Base-by-base conservation (phyloP, 1,140 invertebrate genomes). In the Bombus confusus region DNA sequence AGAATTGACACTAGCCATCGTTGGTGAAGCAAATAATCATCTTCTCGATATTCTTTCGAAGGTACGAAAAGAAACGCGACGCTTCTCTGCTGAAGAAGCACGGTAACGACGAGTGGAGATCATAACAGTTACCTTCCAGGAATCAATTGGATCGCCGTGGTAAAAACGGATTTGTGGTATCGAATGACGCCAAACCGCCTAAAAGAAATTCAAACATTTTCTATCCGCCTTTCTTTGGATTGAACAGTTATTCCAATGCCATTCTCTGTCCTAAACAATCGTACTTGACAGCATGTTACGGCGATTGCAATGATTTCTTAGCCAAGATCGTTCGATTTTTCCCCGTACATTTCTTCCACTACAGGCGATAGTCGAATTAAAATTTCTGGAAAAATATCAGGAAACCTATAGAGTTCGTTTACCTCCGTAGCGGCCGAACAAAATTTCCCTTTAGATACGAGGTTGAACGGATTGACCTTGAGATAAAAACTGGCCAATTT, bases 61-160 rank as follows among this genome's bases (percentile, higher is more conserved):
- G 52, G 13, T 59, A 66, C 34, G 59, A 68, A 85, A 85, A 79
- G 52, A 85, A 52, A 18, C 69, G 28, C 28, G 3, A 28, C 28
- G 52, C 12, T 34, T 25, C 25, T 28, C 37, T 25, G 43, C 18
- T 22, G 80, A 76, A 66, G 59, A 47, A 76, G 43, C 71, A 15
- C 43, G 74, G 74, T 76, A 77, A 77, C 68, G 34, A 62, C 43
- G 34, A 62, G 69, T 41, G 57, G 57, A 73, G 22, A 57, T 64
- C 78, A 59, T 64, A 43, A 34, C 76, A 74, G 76, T 84, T 59
- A 84, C 34, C 87, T 92, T 91, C 88, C 90, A 85, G 80, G 88
- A 92, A 91, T 78, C 82, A 87, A 91, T 91, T 90, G 85, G 69
- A 86, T 87, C 85, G 72, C 80, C 59, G 72, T 81, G 89, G 91